Conservation (phyloP, 2,888 invertebrate genomes). For the Ephialtes manifestator region DNA sequence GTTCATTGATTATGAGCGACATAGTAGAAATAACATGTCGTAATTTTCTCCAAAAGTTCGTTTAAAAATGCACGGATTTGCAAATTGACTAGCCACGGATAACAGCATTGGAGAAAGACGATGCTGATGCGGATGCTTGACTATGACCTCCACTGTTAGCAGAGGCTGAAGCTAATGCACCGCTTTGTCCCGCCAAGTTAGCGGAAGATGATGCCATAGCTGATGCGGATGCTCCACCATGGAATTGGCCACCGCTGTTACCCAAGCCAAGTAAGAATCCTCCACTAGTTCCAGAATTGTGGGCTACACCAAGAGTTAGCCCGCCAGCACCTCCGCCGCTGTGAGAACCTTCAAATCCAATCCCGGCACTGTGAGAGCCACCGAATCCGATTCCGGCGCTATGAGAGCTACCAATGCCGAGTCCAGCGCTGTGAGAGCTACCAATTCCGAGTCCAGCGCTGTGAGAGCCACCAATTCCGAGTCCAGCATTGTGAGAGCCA, state of each 20-base stretch:
- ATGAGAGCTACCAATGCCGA: not conserved
- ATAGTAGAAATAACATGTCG: too few relatives aligned
- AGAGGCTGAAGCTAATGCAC: not conserved
- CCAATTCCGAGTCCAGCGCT: not conserved
- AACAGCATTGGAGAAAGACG: not conserved
- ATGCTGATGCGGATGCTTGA: not conserved
- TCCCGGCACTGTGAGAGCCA: too few relatives aligned
- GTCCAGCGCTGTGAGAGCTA: not conserved
- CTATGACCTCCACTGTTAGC: slow-evolving; percentile 1
- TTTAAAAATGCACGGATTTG: too few relatives aligned
- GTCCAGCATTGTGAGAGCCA: not conserved
- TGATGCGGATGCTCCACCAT: not conserved
- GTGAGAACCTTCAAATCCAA: not conserved
- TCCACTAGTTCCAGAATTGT: not conserved
- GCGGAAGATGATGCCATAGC: not conserved
- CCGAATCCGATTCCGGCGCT: not conserved
- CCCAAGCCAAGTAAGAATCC: not conserved
- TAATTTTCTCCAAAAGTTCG: too few relatives aligned
- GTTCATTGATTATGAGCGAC: too few relatives aligned
- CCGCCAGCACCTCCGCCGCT: not conserved
- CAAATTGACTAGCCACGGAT: not conserved
- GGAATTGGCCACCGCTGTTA: not conserved
- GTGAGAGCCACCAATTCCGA: not conserved
- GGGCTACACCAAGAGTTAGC: not conserved
- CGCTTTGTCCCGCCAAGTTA: not conserved